Conservation (phyloP, 2,888 invertebrate genomes). For the Chrysolina haemoptera region DNA sequence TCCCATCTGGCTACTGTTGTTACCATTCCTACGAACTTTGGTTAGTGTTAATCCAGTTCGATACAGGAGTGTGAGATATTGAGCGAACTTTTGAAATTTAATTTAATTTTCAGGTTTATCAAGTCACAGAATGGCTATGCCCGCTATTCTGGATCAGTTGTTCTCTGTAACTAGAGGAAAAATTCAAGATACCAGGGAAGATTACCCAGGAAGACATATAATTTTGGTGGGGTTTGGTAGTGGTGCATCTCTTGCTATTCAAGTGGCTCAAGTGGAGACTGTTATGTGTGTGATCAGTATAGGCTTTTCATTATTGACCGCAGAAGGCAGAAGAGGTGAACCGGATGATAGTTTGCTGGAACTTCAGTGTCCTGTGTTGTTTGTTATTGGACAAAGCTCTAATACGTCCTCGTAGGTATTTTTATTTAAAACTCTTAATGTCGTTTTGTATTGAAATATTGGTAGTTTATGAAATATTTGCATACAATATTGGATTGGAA, state of each 20-base stretch:
- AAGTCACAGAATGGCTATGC: slow-evolving; percentile 69
- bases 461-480: neutral
- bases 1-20: slow-evolving; percentile 80
- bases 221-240: slow-evolving; percentile 85
- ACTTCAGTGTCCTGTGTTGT: slow-evolving; percentile 81
- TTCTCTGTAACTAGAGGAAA: slow-evolving; percentile 79
- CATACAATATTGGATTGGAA: neutral
- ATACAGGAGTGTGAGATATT: slow-evolving; percentile 29
- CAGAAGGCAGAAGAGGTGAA: slow-evolving; percentile 80
- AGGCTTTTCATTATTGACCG: slow-evolving; percentile 83
- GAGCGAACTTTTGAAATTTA: neutral
- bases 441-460: neutral
- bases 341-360: slow-evolving; percentile 84
- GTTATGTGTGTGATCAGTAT: slow-evolving; percentile 83
- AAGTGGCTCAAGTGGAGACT: slow-evolving; percentile 81
- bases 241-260: slow-evolving; percentile 83
- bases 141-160: slow-evolving; percentile 76
- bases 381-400: slow-evolving; percentile 85
- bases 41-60: slow-evolving; percentile 56
- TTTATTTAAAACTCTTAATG: neutral
- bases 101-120: slow-evolving; percentile 50
- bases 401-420: slow-evolving; percentile 73
- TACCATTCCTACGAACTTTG: slow-evolving; percentile 74
- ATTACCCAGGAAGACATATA: slow-evolving; percentile 79
- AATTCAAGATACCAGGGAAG: slow-evolving; percentile 79